Evolutionary conservation across 2,888 invertebrate species (phyloP).

Genomic region (Hypomecis atomaria): DNA sequence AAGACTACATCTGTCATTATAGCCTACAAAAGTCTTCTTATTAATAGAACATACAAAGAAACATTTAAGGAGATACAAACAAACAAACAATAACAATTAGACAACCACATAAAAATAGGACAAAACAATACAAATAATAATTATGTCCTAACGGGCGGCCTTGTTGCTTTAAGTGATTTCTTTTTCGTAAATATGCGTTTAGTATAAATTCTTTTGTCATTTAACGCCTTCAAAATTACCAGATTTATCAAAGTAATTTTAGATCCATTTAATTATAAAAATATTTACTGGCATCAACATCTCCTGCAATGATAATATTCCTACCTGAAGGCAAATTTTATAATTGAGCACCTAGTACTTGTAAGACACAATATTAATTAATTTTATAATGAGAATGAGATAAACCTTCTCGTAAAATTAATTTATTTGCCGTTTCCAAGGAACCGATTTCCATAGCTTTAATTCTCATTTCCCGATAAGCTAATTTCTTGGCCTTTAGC

Average conservation of each 20-base stretch:
- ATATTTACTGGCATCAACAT: neutral
- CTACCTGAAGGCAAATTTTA: slow-evolving; percentile 7
- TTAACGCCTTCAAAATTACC: neutral
- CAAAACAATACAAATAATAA: no score
- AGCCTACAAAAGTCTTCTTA: no score
- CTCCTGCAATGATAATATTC: neutral
- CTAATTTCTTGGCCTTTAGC: slow-evolving; percentile 28
- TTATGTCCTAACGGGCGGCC: no score
- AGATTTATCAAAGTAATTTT: neutral
- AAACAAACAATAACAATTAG: no score
- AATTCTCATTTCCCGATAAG: slow-evolving; percentile 25
- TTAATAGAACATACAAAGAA: no score
- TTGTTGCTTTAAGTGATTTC: neutral
- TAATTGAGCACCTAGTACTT: slow-evolving; percentile 15
- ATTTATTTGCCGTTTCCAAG: slow-evolving; percentile 14
- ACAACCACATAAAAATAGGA: no score
- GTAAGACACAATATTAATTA: slow-evolving; percentile 15
- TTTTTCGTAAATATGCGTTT: neutral
- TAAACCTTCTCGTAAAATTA: slow-evolving; percentile 20
- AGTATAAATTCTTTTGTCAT: no score
- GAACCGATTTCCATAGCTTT: slow-evolving; percentile 12
- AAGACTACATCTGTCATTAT: no score
- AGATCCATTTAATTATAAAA: neutral
- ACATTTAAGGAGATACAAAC: no score
- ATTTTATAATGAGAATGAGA: slow-evolving; percentile 19